Base-by-base conservation (phyloP, 2,797 vertebrate species). In the Octomys mimax region DNA sequence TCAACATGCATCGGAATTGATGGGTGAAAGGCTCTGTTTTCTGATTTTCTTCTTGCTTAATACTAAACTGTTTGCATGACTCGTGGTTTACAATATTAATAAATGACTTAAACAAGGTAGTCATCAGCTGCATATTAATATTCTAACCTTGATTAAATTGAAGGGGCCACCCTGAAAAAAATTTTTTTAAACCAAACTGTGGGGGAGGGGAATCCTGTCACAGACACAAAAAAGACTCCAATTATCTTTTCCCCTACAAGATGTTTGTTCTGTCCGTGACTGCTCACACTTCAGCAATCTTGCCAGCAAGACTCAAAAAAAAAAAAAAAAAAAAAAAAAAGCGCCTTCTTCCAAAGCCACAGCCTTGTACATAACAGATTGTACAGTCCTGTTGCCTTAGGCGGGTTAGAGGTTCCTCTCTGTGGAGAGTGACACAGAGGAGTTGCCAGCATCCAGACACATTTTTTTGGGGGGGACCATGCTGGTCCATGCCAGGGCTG, bases 211-310 rank as follows among this genome's bases (percentile, higher is more conserved):
- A 93, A 97, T 98, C 98, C 98, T 98, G 98, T 98, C 98, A 97
- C 97, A 97, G 97, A 98, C 98, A 98, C 98, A 98, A 98, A 98
- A 98, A 98, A 98, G 98, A 96, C 98, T 98, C 98, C 98, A 98
- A 99, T 98, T 99, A 98, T 98, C 98, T 98, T 98, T 98, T 98
- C 98, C 98, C 98, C 98, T 98, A 98, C 98, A 98, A 98, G 98
- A 99, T 98, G 98, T 98, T 98, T 98, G 98, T 98, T 98, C 98
- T 98, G 98, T 98, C 98, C 98, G 98, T 98, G 98, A 98, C 98
- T 99, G 98, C 98, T 99, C 98, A 98, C 98, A 98, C 98, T 98
- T 98, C 98, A 98, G 98, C 98, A 98, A 98, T 98, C 98, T 98
- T 98, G 98, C 98, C 98, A 98, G 98, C 98, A 98, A 98, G 98